Percentiles rank a stretch among this genome's conserved stretches.
These are phyloP conservation scores for Scleropages formosus DNA, from an alignment of 2,797 vertebrate genomes.

Conservation along the genomic window DNA sequence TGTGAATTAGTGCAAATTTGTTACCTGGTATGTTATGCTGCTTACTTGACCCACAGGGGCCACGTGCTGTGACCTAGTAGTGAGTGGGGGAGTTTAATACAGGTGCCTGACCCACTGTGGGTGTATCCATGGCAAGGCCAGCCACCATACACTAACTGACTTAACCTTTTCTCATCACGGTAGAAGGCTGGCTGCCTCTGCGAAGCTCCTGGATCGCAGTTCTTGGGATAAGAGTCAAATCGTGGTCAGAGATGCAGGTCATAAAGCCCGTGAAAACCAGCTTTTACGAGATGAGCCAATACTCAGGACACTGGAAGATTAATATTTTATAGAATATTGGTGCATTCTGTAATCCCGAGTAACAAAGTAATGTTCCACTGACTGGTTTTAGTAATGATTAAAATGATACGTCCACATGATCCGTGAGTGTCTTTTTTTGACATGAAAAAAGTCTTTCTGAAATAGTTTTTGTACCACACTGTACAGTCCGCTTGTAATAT, in stretches of 20 bases:
- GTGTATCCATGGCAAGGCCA: background rate
- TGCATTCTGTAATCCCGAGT: slow-evolving; percentile 10
- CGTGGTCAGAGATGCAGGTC: background rate
- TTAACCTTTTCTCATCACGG: background rate
- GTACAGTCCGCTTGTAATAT: slow-evolving; percentile 79
- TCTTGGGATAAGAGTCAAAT: background rate
- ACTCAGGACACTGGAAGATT: background rate
- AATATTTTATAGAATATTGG: background rate
- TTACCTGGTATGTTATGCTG: too few species aligned
- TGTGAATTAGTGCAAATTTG: too few species aligned
- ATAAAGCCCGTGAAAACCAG: background rate
- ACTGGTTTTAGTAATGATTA: background rate
- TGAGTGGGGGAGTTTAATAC: too few species aligned
- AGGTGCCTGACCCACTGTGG: too few species aligned
- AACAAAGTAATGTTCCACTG: background rate
- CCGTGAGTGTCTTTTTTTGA: slow-evolving; percentile 37
- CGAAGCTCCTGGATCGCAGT: background rate
- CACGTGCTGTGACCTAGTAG: too few species aligned
- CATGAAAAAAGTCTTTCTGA: slow-evolving; percentile 36
- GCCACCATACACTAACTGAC: background rate
- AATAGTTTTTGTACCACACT: slow-evolving; percentile 72
- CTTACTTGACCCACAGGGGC: too few species aligned
- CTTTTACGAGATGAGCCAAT: slow-evolving; percentile 18
- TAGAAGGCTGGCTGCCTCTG: slow-evolving; percentile 5
- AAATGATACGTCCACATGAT: slow-evolving; percentile 8